Percentiles rank a stretch among this genome's conserved stretches.
These are phyloP conservation scores for Anticlea derivata DNA, from an alignment of 2,888 invertebrate species.

Conservation along the genomic window DNA sequence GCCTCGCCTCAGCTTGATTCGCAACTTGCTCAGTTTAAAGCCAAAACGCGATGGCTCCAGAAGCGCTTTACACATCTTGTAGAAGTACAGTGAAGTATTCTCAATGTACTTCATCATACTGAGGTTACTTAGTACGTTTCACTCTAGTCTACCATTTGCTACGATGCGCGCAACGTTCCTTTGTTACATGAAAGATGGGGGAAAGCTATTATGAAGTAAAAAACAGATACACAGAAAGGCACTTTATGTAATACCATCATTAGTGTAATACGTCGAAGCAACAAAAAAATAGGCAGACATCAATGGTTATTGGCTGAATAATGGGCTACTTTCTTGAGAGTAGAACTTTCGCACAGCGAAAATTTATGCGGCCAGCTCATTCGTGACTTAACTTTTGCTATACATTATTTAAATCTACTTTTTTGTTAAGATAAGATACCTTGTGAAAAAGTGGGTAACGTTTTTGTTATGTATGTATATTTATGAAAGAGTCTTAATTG, in stretches of 20 bases:
- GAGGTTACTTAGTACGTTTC: constrained; percentile 2
- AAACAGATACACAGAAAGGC: constrained; percentile 35
- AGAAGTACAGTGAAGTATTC: no score
- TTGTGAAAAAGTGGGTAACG: no score
- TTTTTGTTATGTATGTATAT: no score
- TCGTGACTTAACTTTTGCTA: no score
- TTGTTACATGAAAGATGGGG: constrained; percentile 19
- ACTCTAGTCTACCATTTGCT: constrained; percentile 3
- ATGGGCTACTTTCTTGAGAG: constrained; percentile 5
- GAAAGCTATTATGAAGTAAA: constrained; percentile 34
- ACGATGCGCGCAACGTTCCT: constrained; percentile 1
- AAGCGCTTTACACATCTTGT: no score
- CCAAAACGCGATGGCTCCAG: no score
- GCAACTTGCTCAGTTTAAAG: no score
- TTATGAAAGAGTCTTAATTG: no score
- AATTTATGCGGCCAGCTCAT: constrained; percentile 1
- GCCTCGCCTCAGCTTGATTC: no score
- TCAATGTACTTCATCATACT: constrained; percentile 1
- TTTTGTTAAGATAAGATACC: no score
- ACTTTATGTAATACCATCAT: constrained; percentile 34
- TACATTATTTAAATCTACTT: no score
- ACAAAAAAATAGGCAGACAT: constrained; percentile 27
- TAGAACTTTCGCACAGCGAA: constrained; percentile 1
- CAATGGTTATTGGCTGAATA: constrained; percentile 22
- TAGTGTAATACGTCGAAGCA: constrained; percentile 27